Conservation (phyloP, 1,140 invertebrate genomes). For the Atopsyche davidsoni region DNA sequence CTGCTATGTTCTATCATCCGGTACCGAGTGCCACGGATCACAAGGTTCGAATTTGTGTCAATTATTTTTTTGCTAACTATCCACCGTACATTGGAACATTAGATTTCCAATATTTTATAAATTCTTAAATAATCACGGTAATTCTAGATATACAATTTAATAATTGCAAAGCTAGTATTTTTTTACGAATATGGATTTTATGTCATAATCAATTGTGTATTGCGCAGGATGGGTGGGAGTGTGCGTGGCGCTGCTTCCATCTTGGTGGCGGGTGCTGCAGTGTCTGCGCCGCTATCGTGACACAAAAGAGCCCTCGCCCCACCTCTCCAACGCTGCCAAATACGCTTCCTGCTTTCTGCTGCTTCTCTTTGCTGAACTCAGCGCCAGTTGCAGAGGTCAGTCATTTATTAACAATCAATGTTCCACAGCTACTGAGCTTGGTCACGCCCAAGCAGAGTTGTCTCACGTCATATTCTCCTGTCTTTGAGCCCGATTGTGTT, state of each 20-base stretch:
- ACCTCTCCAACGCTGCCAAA: slow-evolving; percentile 95
- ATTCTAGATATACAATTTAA: too few species aligned
- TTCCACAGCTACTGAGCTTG: too few species aligned
- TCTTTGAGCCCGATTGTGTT: too few species aligned
- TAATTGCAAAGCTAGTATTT: too few species aligned
- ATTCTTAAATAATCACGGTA: too few species aligned
- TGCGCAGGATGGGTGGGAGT: slow-evolving; percentile 10
- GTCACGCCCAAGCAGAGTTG: too few species aligned
- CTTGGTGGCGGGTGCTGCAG: slow-evolving; percentile 97
- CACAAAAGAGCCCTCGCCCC: slow-evolving; percentile 85
- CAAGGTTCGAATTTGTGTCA: too few species aligned
- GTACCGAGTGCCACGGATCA: slow-evolving; percentile 62
- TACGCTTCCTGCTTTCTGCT: slow-evolving; percentile 97
- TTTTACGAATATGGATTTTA: too few species aligned
- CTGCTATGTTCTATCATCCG: slow-evolving; percentile 68
- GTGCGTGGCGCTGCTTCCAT: slow-evolving; percentile 59
- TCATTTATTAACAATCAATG: background rate
- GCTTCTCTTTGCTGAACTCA: slow-evolving; percentile 77
- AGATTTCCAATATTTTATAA: too few species aligned
- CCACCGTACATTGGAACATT: too few species aligned
- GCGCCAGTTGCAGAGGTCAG: slow-evolving; percentile 41
- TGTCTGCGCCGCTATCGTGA: slow-evolving; percentile 91
- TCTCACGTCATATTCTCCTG: background rate
- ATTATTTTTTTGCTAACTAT: too few species aligned
- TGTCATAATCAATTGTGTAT: too few species aligned